Base-by-base conservation (phyloP, 1,140 invertebrate genomes). In the Drosophila lowei region DNA sequence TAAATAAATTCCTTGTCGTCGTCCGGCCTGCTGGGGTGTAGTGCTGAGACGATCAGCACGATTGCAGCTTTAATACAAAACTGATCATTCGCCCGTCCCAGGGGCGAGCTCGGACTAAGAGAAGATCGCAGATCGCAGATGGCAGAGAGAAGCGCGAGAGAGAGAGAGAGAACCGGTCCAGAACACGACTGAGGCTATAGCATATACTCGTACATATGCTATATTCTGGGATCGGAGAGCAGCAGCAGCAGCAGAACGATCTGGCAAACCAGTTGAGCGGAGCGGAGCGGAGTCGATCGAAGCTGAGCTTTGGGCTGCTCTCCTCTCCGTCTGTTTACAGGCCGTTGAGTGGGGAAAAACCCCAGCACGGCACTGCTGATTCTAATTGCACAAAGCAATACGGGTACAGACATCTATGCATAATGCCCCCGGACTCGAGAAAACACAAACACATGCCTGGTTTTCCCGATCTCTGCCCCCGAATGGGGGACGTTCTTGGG, bases 121-220 rank as follows among this genome's bases (percentile, higher is more conserved):
- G 30, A 34, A 11, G 16, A 58, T 52, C 38, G 2, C 23, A 11
- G 52, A 30, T 43, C 54, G 34, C 41, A 23, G 41, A 53, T 9
- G 23, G 9, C 49, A 66, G 48, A 48, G 52, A 43, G 38, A 43
- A 15, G 18, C 18, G 18, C 6, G 34, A 47, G 42, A 15, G 28
- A 25, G 28, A 18, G 9, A 16, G 57, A 56, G 76, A 68, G 55
- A 84, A 85, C 80, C 80, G 73, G 80, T 85, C 79, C 49, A 68
- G 72, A 76, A 72, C 62, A 21, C 7, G 30, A 38, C 49, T 28
- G 30, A 3, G 8, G 30, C 30, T 3, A 9, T 9, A 30, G 30
- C 30, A 30, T 30, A 30, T 9, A 30, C 8, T 18, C 18, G 3
- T 25, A 25, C 5, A 30, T 9, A 30, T 30, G 30, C 30, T 18